These are phyloP conservation scores for Montipora sp. DNA, from an alignment of 64 coral and sea anemone species.

Conservation along the genomic window DNA sequence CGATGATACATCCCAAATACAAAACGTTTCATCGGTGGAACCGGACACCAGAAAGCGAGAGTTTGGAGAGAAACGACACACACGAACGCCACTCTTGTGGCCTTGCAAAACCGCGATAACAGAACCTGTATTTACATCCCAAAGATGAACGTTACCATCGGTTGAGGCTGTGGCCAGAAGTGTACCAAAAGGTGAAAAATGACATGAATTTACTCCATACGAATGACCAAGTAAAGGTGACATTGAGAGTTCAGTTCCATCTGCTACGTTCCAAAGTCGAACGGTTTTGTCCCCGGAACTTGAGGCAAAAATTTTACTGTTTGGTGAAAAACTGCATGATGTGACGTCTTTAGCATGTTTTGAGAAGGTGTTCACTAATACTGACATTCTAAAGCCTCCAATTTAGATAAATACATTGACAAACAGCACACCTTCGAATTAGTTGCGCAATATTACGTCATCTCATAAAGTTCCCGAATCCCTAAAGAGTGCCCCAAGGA, in stretches of 20 bases:
- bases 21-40: slow-evolving; percentile 96
- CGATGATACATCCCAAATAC: slow-evolving; percentile 90
- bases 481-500: too few relatives aligned
- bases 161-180: slow-evolving; percentile 94
- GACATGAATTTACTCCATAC: slow-evolving; percentile 93
- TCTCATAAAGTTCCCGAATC: background rate
- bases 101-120: slow-evolving; percentile 87
- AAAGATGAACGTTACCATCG: slow-evolving; percentile 90
- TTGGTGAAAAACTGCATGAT: slow-evolving; percentile 89
- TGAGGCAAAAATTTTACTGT: slow-evolving; percentile 87
- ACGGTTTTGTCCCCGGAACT: slow-evolving; percentile 94
- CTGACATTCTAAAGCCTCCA: slow-evolving; percentile 64
- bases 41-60: slow-evolving; percentile 91
- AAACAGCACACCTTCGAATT: background rate
- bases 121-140: slow-evolving; percentile 88
- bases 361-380: slow-evolving; percentile 77
- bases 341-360: slow-evolving; percentile 93
- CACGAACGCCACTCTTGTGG: slow-evolving; percentile 85
- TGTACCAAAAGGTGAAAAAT: slow-evolving; percentile 97
- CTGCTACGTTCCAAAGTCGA: slow-evolving; percentile 90
- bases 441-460: background rate
- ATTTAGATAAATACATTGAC: too few relatives aligned
- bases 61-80: slow-evolving; percentile 92
- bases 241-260: slow-evolving; percentile 80
- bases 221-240: slow-evolving; percentile 88